Base-by-base conservation (phyloP, 2,113 vertebrate species). In the Callorhinus ursinus region DNA sequence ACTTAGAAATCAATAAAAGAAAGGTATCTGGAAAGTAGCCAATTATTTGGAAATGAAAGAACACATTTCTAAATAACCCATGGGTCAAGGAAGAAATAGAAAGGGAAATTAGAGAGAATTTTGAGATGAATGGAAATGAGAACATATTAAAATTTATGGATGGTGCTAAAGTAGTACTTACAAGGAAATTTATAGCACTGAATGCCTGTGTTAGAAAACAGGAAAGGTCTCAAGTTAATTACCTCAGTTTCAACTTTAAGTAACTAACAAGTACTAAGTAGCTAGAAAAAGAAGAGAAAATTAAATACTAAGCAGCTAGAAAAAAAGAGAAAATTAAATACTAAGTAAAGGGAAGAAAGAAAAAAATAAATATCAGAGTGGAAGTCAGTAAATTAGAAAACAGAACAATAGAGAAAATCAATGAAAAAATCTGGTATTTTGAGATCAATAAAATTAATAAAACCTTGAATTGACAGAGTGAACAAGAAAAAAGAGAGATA, bases 1-100 rank as follows among this genome's bases (percentile, higher is more conserved):
- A 91, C 77, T 95, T 74, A 36, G 12, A 91, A 91, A 84, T 65
- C 57, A 63, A 51, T 91, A 88, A 84, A 22, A 31, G 28, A 93
- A 93, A 63, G 24, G 4, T 36, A 42, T 36, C 24, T 85, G 72
- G 12, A 80, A 90, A 69, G 36, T 69, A 67, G 33, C 9, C n/a
- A 67, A 59, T 11, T 39, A 82, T 55, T 95, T 93, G 24, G 18
- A 93, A 95, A 84, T 19, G n/a, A 76, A 77, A 71, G 49, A 84
- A 79, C 33, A 63, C 10, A 69, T 5, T 90, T 77, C 21, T 72
- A 82, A 63, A 79, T 96, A 95, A n/a, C 15, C 15, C 19, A 49
- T 71, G 5, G 7, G 13, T 67, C 15, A 71, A 67, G 63, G 42
- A 93, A 65, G 10, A 88, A 80, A 79, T 95, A 33, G 36, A 88